phyloP scores from a whole-genome alignment of 2,888 invertebrate species.

The Neoitamus cyanurus region DNA sequence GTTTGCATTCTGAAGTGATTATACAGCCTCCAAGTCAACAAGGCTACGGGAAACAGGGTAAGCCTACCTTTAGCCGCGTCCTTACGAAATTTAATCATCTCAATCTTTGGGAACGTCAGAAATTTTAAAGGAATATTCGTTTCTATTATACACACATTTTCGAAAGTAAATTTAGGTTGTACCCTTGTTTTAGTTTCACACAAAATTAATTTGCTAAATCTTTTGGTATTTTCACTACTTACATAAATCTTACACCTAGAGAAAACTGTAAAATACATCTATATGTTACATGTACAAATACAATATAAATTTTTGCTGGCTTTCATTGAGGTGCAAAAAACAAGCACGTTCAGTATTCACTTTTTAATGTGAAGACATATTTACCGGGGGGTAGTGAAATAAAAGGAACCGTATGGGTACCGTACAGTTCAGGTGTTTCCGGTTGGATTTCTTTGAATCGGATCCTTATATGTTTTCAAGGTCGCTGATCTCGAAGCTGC shows the following conservation, averaged over 20 bases:
- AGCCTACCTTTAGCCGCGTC: background rate
- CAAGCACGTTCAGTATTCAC: no score
- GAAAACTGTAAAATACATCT: no score
- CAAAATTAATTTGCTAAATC: background rate
- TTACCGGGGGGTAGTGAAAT: no score
- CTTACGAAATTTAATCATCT: background rate
- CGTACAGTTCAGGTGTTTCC: no score
- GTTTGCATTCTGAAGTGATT: conserved; percentile 18
- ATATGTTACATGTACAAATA: no score
- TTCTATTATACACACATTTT: background rate
- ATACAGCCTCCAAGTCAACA: background rate
- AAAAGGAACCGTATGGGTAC: no score
- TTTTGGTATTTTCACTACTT: background rate
- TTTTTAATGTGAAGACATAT: no score
- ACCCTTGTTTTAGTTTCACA: background rate
- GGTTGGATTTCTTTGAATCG: no score
- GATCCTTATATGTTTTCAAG: no score
- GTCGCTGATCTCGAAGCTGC: no score
- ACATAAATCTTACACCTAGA: background rate
- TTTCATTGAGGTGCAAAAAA: no score
- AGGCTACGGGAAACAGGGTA: background rate
- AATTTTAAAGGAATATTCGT: background rate
- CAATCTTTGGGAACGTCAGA: background rate
- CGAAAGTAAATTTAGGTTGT: background rate
- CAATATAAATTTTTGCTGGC: no score